Evolutionary conservation across 2,888 invertebrate species (phyloP), one percentile per base, ranked within the genome.

Genomic region (Acholoe squamosa): DNA sequence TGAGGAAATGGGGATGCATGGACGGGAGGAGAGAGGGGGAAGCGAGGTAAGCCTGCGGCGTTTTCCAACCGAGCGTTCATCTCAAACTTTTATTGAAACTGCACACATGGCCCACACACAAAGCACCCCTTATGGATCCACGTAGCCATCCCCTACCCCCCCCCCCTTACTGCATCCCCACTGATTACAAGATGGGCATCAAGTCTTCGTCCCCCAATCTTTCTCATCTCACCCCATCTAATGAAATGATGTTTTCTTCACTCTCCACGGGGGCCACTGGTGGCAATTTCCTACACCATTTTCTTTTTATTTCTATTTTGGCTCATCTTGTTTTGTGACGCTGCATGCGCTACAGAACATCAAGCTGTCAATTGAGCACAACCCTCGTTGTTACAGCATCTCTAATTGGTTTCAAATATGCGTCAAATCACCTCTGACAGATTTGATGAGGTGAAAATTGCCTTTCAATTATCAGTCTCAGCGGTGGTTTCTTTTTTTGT

Each of bases 31-130:
- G 80, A 22, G 80, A 10, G 34, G 80, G 25, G 80, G 80, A 31
- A 16, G 76, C 3, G 61, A 61, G 61, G 22, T 61, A 25, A 61
- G 54, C 54, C 54, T 19, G 86, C 7, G 86, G 86, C 86, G 54
- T 5, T 86, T 25, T 54, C 54, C 22, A 54, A 86, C 86, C 54
- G n/a, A 25, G 54, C 56, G 86, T 56, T 56, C 54, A 54, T 86
- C 86, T 86, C 54, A 86, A 86, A 86, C 54, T 86, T 86, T 86
- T 86, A 86, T 86, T 86, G 86, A 86, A 86, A 86, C 86, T 86
- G 52, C 56, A 86, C 86, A 86, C 86, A 86, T 86, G 86, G 86
- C 54, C 86, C 86, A 56, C 52, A 86, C 86, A 86, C 86, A 86
- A 54, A 86, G 54, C 34, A 33, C 33, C 80, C 34, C 80, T 22